phyloP scores from a whole-genome alignment of 2,888 invertebrate species.

The Hirtodrosophila duncani region DNA sequence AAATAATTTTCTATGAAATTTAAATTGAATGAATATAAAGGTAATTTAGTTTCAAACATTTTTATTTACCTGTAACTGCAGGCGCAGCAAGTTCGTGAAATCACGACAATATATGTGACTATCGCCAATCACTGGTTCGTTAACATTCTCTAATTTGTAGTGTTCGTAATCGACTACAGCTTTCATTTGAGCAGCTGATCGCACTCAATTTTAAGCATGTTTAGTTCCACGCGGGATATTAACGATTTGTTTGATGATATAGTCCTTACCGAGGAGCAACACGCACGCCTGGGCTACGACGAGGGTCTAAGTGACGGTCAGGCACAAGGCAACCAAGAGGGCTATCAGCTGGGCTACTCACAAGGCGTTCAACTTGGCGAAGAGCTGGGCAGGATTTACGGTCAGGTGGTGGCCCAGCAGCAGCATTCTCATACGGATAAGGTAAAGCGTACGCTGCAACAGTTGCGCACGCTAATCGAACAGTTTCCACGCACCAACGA shows the following conservation, averaged over 20 bases:
- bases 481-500: conserved; percentile 84
- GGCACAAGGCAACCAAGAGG: conserved; percentile 81
- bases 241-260: conserved; percentile 87
- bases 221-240: conserved; percentile 80
- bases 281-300: conserved; percentile 82
- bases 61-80: too few relatives aligned
- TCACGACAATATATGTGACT: too few relatives aligned
- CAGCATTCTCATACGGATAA: conserved; percentile 81
- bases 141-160: too few relatives aligned
- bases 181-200: neutral
- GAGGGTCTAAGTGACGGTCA: conserved; percentile 84
- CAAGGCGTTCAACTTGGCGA: conserved; percentile 87
- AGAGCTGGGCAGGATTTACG: conserved; percentile 87
- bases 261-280: conserved; percentile 84
- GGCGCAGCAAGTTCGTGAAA: too few relatives aligned
- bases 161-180: too few relatives aligned
- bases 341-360: conserved; percentile 86
- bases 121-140: too few relatives aligned
- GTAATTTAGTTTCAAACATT: too few relatives aligned
- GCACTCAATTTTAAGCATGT: conserved; percentile 29
- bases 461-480: conserved; percentile 81
- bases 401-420: conserved; percentile 81
- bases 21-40: conserved; percentile 2
- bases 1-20: conserved; percentile 15
- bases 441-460: conserved; percentile 79